These are phyloP conservation scores for Hepsetus odoe DNA, from an alignment of 2,113 vertebrate species.

Conservation along the genomic window DNA sequence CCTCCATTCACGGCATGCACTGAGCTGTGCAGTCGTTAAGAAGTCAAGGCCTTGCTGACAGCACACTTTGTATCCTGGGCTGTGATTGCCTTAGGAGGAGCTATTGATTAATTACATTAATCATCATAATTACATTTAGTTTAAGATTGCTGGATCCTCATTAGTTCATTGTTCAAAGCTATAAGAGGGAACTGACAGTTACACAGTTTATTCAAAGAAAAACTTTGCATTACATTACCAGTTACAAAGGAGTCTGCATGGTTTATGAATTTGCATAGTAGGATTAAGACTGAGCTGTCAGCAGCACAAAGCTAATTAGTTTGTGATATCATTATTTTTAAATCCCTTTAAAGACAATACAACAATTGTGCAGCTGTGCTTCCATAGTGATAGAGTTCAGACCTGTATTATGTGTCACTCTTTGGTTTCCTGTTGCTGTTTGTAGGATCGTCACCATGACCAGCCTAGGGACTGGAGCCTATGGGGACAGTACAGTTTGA, in stretches of 20 bases:
- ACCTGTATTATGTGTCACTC: constrained; percentile 64
- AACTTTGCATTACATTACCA: constrained; percentile 20
- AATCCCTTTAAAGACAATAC: constrained; percentile 39
- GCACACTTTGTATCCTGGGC: constrained; percentile 48
- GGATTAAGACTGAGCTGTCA: constrained; percentile 34
- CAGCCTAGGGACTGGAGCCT: constrained; percentile 19
- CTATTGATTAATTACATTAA: constrained; percentile 37
- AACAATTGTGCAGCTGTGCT: constrained; percentile 40
- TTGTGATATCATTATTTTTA: constrained; percentile 27
- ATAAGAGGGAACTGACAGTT: not conserved
- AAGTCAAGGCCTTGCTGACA: not conserved
- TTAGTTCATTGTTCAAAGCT: constrained; percentile 18
- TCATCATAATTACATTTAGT: constrained; percentile 23
- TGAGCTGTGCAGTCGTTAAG: constrained; percentile 6
- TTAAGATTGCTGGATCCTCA: constrained; percentile 10
- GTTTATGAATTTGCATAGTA: not conserved
- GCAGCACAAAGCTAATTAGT: constrained; percentile 16
- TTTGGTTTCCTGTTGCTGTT: constrained; percentile 59
- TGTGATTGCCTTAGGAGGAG: constrained; percentile 60
- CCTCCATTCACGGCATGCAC: constrained; percentile 26
- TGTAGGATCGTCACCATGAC: constrained; percentile 49
- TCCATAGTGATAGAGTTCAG: constrained; percentile 27
- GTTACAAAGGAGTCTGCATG: constrained; percentile 2
- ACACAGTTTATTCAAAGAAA: constrained; percentile 22
- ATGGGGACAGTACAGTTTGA: constrained; percentile 28